These are phyloP conservation scores for Congeria kusceri DNA, from an alignment of 2,888 invertebrate species.

Conservation along the genomic window DNA sequence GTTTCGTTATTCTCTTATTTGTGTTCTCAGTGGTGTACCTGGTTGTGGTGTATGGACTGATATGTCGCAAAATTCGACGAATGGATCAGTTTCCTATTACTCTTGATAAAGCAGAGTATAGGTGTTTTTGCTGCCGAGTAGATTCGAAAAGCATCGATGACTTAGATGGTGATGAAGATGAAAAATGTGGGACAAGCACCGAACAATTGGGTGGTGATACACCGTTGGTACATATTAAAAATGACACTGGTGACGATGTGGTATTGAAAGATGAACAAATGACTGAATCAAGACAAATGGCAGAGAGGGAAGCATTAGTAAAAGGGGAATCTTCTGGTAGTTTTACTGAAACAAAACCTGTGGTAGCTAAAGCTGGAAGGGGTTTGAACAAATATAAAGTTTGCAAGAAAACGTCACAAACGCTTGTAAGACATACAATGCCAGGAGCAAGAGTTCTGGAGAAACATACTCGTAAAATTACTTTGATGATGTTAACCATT, in stretches of 20 bases:
- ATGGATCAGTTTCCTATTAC: slow-evolving; percentile 37
- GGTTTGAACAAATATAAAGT: too few relatives aligned
- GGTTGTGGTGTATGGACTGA: slow-evolving; percentile 64
- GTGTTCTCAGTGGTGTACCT: slow-evolving; percentile 52
- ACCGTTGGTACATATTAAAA: too few relatives aligned
- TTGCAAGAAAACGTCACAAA: too few relatives aligned
- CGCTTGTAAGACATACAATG: slow-evolving; percentile 22
- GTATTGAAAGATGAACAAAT: too few relatives aligned
- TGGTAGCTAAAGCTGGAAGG: too few relatives aligned
- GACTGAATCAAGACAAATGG: too few relatives aligned
- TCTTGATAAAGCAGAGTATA: slow-evolving; percentile 11
- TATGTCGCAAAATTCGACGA: slow-evolving; percentile 58
- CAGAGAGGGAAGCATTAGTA: too few relatives aligned
- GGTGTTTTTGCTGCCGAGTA: slow-evolving; percentile 29
- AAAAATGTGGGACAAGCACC: background rate
- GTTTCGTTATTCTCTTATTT: slow-evolving; percentile 62
- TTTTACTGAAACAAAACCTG: too few relatives aligned
- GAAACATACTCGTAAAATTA: slow-evolving; percentile 63
- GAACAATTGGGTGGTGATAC: too few relatives aligned
- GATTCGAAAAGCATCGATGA: slow-evolving; percentile 21
- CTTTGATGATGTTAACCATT: slow-evolving; percentile 62
- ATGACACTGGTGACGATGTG: too few relatives aligned
- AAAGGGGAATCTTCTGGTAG: too few relatives aligned
- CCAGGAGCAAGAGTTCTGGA: slow-evolving; percentile 35
- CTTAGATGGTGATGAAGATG: background rate